Conservation (phyloP, 2,797 vertebrate genomes). For the Argentina silus region DNA sequence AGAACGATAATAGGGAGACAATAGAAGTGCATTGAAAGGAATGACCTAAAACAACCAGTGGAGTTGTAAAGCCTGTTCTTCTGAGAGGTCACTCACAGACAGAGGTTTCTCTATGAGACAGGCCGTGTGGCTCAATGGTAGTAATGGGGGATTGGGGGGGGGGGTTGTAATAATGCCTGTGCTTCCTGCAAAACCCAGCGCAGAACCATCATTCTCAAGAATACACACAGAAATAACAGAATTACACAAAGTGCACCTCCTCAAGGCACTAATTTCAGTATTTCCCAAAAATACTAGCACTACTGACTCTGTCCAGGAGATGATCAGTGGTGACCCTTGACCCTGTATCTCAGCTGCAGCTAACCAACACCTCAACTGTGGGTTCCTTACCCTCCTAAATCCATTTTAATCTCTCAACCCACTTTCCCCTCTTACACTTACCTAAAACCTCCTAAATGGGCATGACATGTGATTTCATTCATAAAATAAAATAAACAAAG, state of each 20-base stretch:
- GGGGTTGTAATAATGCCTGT: slow-evolving; percentile 27
- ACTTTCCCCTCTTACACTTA: slow-evolving; percentile 17
- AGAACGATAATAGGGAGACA: slow-evolving; percentile 44
- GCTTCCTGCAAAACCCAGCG: slow-evolving; percentile 24
- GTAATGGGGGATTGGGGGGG: neutral
- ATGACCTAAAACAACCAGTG: slow-evolving; percentile 50
- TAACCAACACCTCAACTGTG: neutral
- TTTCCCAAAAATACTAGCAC: slow-evolving; percentile 46
- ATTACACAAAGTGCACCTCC: slow-evolving; percentile 55
- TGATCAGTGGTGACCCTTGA: slow-evolving; percentile 55
- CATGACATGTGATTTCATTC: slow-evolving; percentile 55
- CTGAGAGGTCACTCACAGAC: slow-evolving; percentile 26
- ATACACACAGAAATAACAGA: neutral
- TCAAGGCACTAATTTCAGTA: slow-evolving; percentile 72
- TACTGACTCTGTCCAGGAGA: slow-evolving; percentile 44
- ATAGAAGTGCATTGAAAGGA: slow-evolving; percentile 54
- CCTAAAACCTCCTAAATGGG: slow-evolving; percentile 56
- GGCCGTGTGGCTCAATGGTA: slow-evolving; percentile 40
- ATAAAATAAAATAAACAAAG: slow-evolving; percentile 58
- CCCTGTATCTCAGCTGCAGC: slow-evolving; percentile 55
- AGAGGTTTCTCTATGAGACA: slow-evolving; percentile 35
- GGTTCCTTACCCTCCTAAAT: neutral
- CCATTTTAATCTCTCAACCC: neutral
- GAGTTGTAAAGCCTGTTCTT: slow-evolving; percentile 30
- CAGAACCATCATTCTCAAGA: slow-evolving; percentile 8